phyloP scores from a whole-genome alignment of 2,888 invertebrate species.

The Camponotus fellah region DNA sequence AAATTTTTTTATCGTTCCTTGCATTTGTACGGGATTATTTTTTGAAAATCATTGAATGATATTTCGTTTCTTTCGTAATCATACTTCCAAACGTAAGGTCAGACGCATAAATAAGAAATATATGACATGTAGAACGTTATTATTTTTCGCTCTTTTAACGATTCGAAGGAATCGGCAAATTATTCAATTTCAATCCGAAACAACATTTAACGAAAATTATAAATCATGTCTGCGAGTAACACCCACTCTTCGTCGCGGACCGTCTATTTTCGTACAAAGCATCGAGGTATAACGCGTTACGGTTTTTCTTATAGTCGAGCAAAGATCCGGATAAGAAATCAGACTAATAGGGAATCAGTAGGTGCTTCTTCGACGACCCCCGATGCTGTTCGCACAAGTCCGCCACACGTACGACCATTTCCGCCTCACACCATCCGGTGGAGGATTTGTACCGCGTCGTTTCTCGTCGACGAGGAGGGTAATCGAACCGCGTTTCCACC shows the following conservation, averaged over 20 bases:
- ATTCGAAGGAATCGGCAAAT: neutral
- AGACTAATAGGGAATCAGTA: slow-evolving; percentile 48
- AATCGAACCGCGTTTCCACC: slow-evolving; percentile 57
- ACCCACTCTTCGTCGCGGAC: slow-evolving; percentile 15
- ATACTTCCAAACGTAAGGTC: neutral
- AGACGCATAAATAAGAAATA: slow-evolving; percentile 4
- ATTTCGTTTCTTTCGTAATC: neutral
- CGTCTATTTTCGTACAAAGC: slow-evolving; percentile 23
- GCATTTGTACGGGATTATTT: neutral
- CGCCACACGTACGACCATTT: slow-evolving; percentile 45
- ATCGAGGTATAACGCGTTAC: neutral
- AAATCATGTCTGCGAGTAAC: slow-evolving; percentile 26
- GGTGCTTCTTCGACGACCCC: slow-evolving; percentile 25
- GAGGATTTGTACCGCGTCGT: slow-evolving; percentile 53
- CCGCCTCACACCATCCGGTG: slow-evolving; percentile 28
- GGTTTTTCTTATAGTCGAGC: neutral
- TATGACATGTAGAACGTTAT: neutral
- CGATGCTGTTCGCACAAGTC: slow-evolving; percentile 30
- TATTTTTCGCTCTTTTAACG: neutral
- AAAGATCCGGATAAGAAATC: slow-evolving; percentile 51
- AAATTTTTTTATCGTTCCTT: neutral
- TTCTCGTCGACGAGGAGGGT: slow-evolving; percentile 40
- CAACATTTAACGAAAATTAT: slow-evolving; percentile 37
- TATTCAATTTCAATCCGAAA: slow-evolving; percentile 7
- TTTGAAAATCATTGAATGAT: slow-evolving; percentile 14